phyloP scores from a whole-genome alignment of 2,797 vertebrate genomes.

The Psittacula derbiana region DNA sequence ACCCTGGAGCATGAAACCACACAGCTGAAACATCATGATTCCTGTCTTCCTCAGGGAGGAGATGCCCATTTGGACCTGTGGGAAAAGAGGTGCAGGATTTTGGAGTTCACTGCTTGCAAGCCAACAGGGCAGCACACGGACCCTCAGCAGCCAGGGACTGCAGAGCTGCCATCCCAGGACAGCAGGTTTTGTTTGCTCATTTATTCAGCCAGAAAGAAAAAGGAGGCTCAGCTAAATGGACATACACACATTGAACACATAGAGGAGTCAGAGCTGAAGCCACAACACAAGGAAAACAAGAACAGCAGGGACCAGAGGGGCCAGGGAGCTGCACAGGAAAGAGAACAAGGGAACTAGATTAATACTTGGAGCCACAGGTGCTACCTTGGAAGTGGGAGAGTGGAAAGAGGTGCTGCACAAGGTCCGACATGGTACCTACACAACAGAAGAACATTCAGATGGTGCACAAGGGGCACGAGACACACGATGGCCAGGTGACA shows the following conservation, averaged over 20 bases:
- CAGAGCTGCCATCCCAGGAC: neutral
- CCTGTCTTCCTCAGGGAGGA: neutral
- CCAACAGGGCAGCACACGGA: neutral
- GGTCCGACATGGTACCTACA: conserved; percentile 85
- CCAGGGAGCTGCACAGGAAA: neutral
- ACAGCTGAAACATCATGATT: neutral
- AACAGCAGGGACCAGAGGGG: conserved; percentile 18
- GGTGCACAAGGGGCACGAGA: neutral
- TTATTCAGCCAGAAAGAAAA: conserved; percentile 24
- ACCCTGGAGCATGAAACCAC: neutral
- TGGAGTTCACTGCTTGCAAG: neutral
- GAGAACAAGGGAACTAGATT: neutral
- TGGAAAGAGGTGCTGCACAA: conserved; percentile 85
- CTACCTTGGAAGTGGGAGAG: conserved; percentile 86
- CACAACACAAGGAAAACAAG: conserved; percentile 31
- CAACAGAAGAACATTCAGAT: conserved; percentile 76
- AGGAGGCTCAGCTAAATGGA: neutral
- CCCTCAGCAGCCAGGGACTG: neutral
- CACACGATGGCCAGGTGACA: neutral
- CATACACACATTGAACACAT: neutral
- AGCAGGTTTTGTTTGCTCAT: conserved; percentile 8
- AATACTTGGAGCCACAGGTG: conserved; percentile 28
- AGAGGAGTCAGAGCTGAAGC: conserved; percentile 44
- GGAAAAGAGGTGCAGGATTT: neutral
- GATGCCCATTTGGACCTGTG: neutral